Base-by-base conservation (phyloP, 1,140 invertebrate genomes). In the Drosophila mayri region DNA sequence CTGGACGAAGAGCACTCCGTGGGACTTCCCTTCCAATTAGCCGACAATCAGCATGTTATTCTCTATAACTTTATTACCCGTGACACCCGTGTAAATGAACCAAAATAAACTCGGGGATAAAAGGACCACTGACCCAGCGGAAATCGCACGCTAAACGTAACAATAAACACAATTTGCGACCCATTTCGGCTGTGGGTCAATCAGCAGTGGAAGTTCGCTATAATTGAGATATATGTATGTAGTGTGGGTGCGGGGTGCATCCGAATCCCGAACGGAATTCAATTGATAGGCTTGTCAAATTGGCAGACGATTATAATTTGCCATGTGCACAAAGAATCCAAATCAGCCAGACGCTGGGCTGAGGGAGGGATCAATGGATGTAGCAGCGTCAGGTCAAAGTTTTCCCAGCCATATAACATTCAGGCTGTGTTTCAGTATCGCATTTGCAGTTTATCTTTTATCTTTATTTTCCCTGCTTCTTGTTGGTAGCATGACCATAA, bases 221-320 rank as follows among this genome's bases (percentile, higher is more conserved):
- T 50, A 76, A 77, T 74, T 68, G 59, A 66, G 71, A 70, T 59
- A 78, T 77, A n/a, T n/a, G n/a, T n/a, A n/a, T n/a, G n/a, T n/a
- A 76, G 59, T 65, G 32, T 37, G 41, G 57, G 41, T 12, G 28
- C 25, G 46, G 46, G 60, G 35, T 9, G 59, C 44, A 32, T 37
- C 14, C 44, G 20, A 71, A 54, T 66, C 57, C 52, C 35, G 63
- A 68, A 65, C 55, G 71, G 70, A 81, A 81, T 75, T 79, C 82
- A 81, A 86, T 86, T 86, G 78, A 85, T 86, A 81, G 72, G 81
- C 68, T 54, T 80, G 81, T 80, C 77, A 64, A 84, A 85, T 80
- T 74, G 81, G 66, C 77, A 84, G 81, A 85, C 82, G 59, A 70
- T 71, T 85, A 86, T 86, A 85, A 86, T 86, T 86, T 79, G 63